A percentile compares a stretch with the other conserved stretches of the same genome.
Conservation (phyloP, 2,113 vertebrate species). For the Syngnathoides biaculeatus region DNA sequence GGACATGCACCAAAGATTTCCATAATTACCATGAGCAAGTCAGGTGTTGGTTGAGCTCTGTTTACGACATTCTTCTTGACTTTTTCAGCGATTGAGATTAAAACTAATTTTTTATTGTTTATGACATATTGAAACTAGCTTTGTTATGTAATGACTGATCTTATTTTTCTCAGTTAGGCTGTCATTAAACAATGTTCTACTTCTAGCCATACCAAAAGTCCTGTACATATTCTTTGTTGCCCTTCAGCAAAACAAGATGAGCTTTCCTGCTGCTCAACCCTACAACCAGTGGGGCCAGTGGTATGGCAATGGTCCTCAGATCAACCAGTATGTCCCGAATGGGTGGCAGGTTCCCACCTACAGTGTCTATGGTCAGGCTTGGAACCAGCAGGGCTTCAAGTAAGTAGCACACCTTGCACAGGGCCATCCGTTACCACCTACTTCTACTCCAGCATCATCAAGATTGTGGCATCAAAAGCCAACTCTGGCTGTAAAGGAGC, state of each 20-base stretch:
- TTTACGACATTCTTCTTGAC: too few relatives aligned
- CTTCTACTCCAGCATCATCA: slow-evolving; percentile 47
- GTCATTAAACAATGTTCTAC: background rate
- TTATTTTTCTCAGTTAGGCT: background rate
- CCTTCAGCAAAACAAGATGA: slow-evolving; percentile 84
- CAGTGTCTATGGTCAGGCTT: slow-evolving; percentile 88
- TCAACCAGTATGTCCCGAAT: slow-evolving; percentile 93
- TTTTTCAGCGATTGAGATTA: too few relatives aligned
- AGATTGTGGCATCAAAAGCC: slow-evolving; percentile 47
- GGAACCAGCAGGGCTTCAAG: slow-evolving; percentile 96
- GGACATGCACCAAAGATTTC: too few relatives aligned
- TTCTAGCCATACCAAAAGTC: background rate
- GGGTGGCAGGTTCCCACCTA: slow-evolving; percentile 97
- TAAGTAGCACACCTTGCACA: slow-evolving; percentile 73
- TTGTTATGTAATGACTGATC: background rate
- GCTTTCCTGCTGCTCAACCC: slow-evolving; percentile 85
- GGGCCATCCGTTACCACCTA: slow-evolving; percentile 48
- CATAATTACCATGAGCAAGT: too few relatives aligned
- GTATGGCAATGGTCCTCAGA: slow-evolving; percentile 90
- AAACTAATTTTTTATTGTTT: background rate
- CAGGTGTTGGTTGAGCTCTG: too few relatives aligned
- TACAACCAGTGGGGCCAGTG: slow-evolving; percentile 97
- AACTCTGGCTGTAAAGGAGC: slow-evolving; percentile 46
- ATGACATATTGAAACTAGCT: background rate
- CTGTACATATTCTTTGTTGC: background rate